These are phyloP conservation scores for Lophura nycthemera DNA, from an alignment of 2,113 vertebrate genomes.

Conservation along the genomic window DNA sequence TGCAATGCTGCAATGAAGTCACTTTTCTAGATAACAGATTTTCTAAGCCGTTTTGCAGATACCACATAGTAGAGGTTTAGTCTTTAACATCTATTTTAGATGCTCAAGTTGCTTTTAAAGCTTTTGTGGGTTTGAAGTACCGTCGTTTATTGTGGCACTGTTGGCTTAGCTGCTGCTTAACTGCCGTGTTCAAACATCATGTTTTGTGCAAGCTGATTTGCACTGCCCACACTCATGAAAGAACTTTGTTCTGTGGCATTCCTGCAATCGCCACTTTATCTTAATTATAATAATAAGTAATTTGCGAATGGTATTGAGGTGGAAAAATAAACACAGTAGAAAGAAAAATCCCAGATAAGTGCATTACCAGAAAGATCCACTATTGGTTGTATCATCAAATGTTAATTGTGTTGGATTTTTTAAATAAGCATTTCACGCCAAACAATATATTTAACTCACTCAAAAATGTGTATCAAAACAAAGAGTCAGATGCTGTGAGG, in stretches of 20 bases:
- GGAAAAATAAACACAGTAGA: conserved; percentile 26
- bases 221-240: neutral
- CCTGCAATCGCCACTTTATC: neutral
- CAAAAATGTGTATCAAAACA: neutral
- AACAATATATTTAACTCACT: neutral
- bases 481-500: neutral
- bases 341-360: neutral
- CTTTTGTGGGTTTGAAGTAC: neutral
- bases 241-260: neutral
- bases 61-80: neutral
- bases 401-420: neutral
- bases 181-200: neutral
- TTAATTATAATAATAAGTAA: conserved; percentile 1
- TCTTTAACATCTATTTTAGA: neutral
- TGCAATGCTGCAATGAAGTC: neutral
- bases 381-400: neutral
- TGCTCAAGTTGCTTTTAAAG: neutral
- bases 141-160: neutral
- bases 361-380: neutral
- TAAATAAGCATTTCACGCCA: neutral
- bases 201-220: neutral
- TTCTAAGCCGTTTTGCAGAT: neutral
- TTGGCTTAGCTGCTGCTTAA: fast-evolving
- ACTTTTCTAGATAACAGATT: neutral
- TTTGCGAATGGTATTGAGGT: conserved; percentile 6